Evolutionary conservation across 2,797 vertebrate genomes (phyloP).

Genomic region (Jordanella pulchra): DNA sequence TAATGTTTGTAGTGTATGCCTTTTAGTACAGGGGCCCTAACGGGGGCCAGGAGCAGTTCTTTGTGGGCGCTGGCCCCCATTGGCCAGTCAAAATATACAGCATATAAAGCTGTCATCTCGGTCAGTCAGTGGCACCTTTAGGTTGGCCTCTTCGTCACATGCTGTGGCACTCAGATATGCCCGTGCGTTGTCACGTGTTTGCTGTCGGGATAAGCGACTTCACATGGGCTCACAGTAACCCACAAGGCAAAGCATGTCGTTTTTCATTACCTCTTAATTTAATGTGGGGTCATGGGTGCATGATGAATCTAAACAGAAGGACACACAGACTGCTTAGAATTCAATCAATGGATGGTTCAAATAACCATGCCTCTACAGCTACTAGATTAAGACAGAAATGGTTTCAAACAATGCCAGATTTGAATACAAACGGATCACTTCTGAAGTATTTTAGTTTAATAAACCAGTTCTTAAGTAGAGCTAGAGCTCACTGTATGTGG

Average conservation of each 20-base stretch:
- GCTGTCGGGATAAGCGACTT: constrained; percentile 61
- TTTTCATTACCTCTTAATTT: constrained; percentile 64
- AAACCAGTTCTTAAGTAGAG: background rate
- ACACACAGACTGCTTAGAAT: background rate
- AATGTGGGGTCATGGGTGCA: constrained; percentile 27
- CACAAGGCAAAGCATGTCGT: constrained; percentile 60
- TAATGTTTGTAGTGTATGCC: too few relatives aligned
- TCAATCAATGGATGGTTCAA: background rate
- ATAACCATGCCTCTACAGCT: background rate
- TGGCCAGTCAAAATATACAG: too few relatives aligned
- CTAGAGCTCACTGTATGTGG: background rate
- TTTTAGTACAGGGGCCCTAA: too few relatives aligned
- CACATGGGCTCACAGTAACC: constrained; percentile 62
- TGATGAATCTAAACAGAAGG: constrained; percentile 7
- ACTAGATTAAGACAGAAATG: background rate
- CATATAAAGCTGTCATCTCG: background rate
- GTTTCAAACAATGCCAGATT: background rate
- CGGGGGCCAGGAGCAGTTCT: too few relatives aligned
- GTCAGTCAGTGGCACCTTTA: constrained; percentile 12
- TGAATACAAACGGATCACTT: background rate
- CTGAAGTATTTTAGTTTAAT: background rate
- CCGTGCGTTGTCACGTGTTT: constrained; percentile 71
- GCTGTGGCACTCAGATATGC: constrained; percentile 35
- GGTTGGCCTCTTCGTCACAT: constrained; percentile 47
- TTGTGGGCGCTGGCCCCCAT: too few relatives aligned